Evolutionary conservation across 2,888 invertebrate species (phyloP).

Genomic region (Calameuta filiformis): DNA sequence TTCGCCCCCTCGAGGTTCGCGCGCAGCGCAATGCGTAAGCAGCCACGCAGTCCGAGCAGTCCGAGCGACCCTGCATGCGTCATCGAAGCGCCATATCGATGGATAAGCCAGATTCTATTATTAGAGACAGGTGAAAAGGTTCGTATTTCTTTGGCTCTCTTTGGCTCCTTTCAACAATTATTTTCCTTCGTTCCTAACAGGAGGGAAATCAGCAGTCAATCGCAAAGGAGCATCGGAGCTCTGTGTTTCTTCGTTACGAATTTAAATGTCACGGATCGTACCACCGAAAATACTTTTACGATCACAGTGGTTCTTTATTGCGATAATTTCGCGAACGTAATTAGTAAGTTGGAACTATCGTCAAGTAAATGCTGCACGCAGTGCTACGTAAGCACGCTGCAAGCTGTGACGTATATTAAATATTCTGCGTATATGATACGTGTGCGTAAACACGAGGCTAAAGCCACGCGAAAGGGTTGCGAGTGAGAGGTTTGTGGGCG

Average conservation of each 20-base stretch:
- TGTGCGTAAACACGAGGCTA: background rate
- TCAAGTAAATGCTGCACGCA: background rate
- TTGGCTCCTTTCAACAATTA: background rate
- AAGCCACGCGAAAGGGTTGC: background rate
- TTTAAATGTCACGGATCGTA: background rate
- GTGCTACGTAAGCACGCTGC: background rate
- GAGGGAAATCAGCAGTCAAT: too few species aligned
- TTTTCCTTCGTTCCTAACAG: too few species aligned
- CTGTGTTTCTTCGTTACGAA: background rate
- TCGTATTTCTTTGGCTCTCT: too few species aligned
- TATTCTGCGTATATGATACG: background rate
- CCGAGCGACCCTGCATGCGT: background rate
- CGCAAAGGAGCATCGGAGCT: background rate
- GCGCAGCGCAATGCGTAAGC: background rate
- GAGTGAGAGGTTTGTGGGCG: background rate
- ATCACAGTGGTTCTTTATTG: background rate
- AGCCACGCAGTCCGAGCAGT: background rate
- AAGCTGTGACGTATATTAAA: background rate
- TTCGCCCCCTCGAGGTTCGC: background rate
- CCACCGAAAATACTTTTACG: background rate
- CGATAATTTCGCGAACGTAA: background rate
- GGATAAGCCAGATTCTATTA: conserved; percentile 38
- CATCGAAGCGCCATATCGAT: conserved; percentile 18
- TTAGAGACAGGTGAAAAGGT: conserved; percentile 23
- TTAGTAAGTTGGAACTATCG: background rate